Conservation (phyloP, 1,140 invertebrate species). For the Megathymus violae region DNA sequence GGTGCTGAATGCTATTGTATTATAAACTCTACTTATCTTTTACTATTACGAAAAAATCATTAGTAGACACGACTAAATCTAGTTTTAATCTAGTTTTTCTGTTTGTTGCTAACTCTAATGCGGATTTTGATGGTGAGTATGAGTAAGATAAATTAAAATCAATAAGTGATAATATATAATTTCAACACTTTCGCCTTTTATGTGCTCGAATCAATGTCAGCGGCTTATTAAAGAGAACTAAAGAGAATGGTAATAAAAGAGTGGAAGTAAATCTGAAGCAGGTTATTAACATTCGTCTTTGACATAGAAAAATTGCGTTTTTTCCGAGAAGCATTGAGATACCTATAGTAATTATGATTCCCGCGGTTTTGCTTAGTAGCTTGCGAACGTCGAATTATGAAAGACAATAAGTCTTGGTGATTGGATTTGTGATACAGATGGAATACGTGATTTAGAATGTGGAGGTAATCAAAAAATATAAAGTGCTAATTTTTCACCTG, state of each 20-base stretch:
- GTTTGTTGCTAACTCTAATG: constrained; percentile 51
- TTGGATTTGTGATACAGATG: constrained; percentile 29
- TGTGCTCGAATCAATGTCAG: constrained; percentile 41
- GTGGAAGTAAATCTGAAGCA: constrained; percentile 53
- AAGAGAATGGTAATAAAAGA: constrained; percentile 59
- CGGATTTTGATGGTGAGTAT: constrained; percentile 50
- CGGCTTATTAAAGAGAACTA: constrained; percentile 54
- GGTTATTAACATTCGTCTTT: constrained; percentile 75
- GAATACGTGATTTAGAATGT: constrained; percentile 33
- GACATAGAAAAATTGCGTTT: constrained; percentile 64
- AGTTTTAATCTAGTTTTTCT: constrained; percentile 47
- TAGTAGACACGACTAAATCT: constrained; percentile 39
- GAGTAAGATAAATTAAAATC: constrained; percentile 2
- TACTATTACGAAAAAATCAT: constrained; percentile 45
- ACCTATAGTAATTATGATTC: constrained; percentile 57
- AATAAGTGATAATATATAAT: constrained; percentile 11
- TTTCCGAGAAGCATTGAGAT: constrained; percentile 44
- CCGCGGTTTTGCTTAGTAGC: constrained; percentile 65
- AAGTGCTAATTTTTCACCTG: too few species aligned
- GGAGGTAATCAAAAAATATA: constrained; percentile 1
- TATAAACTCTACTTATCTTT: constrained; percentile 33
- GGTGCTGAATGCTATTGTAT: constrained; percentile 50
- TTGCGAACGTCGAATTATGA: constrained; percentile 45
- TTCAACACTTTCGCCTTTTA: constrained; percentile 36
- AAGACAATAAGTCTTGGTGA: constrained; percentile 44